Evolutionary conservation across 2,797 vertebrate genomes (phyloP), one percentile per base, ranked within the genome.

Genomic region (Acipenser oxyrinchus): DNA sequence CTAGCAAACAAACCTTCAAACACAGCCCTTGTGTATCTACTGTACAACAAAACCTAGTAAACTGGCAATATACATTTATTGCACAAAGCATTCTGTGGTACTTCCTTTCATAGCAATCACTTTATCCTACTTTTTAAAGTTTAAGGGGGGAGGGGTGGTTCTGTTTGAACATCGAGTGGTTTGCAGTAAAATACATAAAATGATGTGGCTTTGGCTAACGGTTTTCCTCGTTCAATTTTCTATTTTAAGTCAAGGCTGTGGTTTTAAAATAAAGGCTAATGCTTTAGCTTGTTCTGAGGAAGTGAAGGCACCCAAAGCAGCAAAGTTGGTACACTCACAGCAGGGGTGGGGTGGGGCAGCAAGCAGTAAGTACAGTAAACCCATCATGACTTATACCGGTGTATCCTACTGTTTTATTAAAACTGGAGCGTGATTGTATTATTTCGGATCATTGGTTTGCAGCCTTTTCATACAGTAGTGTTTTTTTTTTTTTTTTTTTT

Each of bases 211-310:
- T 63, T 72, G 74, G 71, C 74, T 76, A 68, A 73, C 62, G 15
- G 74, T 73, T 72, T 79, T 78, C 65, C 73, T 73, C 67, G 64
- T 18, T 18, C 65, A 73, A 63, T 64, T 68, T 81, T 76, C 74
- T 80, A 75, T 83, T 82, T 81, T 73, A 67, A 73, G 70, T 69
- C 49, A 60, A 66, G 69, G 59, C 70, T 80, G 73, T 76, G 77
- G 70, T 75, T 68, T 62, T 74, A 66, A 75, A 74, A 73, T 68
- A 69, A 18, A 18, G 15, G 15, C 15, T 72, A 75, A 75, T 66
- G 72, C 73, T 73, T 57, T 53, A n/a, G 75, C 66, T 68, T 67
- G 66, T 70, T 67, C 15, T 53, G 69, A 66, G 68, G 8, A 11
- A 48, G 66, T 61, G 63, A 67, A 62, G 61, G 61, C 15, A 18